Evolutionary conservation across 2,888 invertebrate species (phyloP).

Genomic region (Exephanes ischioxanthus): DNA sequence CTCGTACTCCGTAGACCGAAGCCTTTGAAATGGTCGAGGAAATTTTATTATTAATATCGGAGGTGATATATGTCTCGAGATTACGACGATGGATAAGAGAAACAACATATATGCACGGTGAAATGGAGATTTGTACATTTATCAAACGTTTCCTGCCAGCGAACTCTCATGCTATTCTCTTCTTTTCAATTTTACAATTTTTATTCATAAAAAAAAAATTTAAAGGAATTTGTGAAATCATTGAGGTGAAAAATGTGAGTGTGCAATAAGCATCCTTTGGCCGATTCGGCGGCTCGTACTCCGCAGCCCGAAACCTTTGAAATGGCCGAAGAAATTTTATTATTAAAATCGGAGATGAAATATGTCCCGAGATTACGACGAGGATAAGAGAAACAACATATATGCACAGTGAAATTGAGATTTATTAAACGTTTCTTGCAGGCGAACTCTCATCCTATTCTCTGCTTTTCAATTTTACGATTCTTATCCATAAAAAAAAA

Average conservation of each 20-base stretch:
- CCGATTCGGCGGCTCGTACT: background rate
- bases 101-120: background rate
- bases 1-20: conserved; percentile 1
- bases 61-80: conserved; percentile 14
- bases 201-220: no score
- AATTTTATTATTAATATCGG: conserved; percentile 57
- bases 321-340: conserved; percentile 51
- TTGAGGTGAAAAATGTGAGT: no score
- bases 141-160: no score
- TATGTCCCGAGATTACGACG: conserved; percentile 23
- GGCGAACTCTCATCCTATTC: no score
- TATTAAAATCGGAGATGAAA: conserved; percentile 36
- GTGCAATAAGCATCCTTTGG: background rate
- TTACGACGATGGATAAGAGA: conserved; percentile 14
- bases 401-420: background rate
- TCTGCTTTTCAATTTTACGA: no score
- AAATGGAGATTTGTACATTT: background rate
- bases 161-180: no score
- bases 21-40: conserved; percentile 11
- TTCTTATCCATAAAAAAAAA: no score
- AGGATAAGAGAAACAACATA: conserved; percentile 4
- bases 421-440: no score
- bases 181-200: no score
- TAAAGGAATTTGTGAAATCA: no score
- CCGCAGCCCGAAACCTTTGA: conserved; percentile 7